These are phyloP conservation scores for Tachysurus fulvidraco DNA, from an alignment of 2,113 vertebrate genomes.

Conservation along the genomic window DNA sequence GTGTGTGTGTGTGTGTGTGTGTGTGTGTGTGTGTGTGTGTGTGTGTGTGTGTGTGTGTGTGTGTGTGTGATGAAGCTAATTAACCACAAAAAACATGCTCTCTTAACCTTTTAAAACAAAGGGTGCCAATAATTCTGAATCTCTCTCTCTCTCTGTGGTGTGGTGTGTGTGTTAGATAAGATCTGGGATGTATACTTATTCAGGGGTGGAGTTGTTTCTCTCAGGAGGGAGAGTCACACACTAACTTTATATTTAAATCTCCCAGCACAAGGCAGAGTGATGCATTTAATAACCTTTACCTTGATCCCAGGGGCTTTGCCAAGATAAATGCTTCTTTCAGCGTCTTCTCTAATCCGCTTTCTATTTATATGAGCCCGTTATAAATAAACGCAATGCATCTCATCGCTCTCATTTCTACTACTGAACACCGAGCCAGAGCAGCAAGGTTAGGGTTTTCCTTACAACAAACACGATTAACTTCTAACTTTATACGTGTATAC, in stretches of 20 bases:
- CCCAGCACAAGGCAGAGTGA: constrained; percentile 68
- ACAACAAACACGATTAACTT: neutral
- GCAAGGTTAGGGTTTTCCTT: neutral
- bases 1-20: neutral
- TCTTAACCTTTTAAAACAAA: neutral
- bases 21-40: neutral
- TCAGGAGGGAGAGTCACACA: constrained; percentile 63
- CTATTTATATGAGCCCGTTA: constrained; percentile 70
- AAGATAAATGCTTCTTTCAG: constrained; percentile 66
- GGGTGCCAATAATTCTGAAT: neutral
- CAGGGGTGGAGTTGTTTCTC: constrained; percentile 59
- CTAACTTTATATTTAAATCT: constrained; percentile 71
- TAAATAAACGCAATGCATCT: constrained; percentile 67
- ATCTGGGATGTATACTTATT: constrained; percentile 55
- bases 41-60: neutral
- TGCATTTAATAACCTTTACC: constrained; percentile 77
- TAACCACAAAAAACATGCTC: neutral
- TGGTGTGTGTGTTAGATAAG: constrained; percentile 54
- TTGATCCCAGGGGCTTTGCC: constrained; percentile 65
- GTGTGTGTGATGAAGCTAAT: neutral
- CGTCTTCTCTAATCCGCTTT: constrained; percentile 68
- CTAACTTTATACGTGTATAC: too few species aligned
- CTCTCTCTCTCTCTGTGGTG: neutral
- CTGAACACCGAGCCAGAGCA: neutral
- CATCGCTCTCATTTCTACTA: neutral